Conservation (phyloP, 2,888 invertebrate species). For the Cheilosia vulpina region DNA sequence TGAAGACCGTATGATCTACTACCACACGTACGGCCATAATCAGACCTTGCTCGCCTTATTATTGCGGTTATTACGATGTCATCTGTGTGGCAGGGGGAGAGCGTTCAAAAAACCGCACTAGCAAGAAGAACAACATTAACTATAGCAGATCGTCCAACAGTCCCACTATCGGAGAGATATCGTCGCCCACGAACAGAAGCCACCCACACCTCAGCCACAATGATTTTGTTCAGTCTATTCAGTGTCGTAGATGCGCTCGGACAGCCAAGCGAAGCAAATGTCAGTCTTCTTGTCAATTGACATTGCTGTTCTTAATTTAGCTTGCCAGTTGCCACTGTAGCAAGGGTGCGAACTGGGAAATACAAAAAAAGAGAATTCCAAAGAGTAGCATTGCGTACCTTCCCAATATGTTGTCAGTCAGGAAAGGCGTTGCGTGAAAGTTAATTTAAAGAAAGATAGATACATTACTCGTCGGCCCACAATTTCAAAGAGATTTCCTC, state of each 20-base stretch:
- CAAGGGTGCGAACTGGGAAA: background rate
- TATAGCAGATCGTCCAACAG: background rate
- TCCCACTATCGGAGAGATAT: constrained; percentile 40
- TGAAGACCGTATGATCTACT: constrained; percentile 14
- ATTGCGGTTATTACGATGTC: constrained; percentile 13
- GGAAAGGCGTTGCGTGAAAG: constrained; percentile 12
- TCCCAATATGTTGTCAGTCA: too few relatives aligned
- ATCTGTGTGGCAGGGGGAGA: background rate
- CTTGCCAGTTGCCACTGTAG: background rate
- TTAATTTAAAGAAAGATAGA: constrained; percentile 14
- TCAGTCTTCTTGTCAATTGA: constrained; percentile 16
- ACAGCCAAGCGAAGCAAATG: constrained; percentile 12
- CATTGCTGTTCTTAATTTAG: constrained; percentile 9
- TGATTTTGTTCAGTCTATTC: constrained; percentile 28
- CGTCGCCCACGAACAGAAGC: constrained; percentile 10
- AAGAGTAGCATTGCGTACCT: too few relatives aligned
- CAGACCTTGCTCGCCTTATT: background rate
- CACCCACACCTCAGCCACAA: background rate
- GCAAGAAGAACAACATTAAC: constrained; percentile 17
- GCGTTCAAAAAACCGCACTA: background rate
- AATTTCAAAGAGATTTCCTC: constrained; percentile 36
- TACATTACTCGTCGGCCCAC: background rate
- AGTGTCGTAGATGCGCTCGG: constrained; percentile 14
- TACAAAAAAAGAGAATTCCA: background rate
- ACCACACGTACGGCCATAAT: background rate